Evolutionary conservation across 2,888 invertebrate genomes (phyloP).

Genomic region (Meteorus cinctellus): DNA sequence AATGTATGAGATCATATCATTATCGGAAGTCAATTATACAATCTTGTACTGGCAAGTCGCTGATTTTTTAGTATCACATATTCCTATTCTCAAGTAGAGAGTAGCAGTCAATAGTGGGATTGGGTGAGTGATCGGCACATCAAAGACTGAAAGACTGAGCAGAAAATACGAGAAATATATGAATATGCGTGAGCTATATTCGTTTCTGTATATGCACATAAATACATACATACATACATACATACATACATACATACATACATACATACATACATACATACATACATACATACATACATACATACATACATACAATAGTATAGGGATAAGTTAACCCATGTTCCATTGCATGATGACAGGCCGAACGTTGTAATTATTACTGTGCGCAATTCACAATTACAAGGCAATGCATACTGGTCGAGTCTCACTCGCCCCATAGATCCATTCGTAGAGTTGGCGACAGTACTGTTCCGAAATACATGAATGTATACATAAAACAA

Average conservation of each 20-base stretch:
- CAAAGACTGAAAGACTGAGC: too few relatives aligned
- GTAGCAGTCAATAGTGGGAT: too few relatives aligned
- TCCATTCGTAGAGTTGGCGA: slow-evolving; percentile 45
- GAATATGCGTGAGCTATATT: slow-evolving; percentile 55
- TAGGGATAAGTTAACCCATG: slow-evolving; percentile 58
- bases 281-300: background rate
- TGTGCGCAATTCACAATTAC: slow-evolving; percentile 72
- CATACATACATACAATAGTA: slow-evolving; percentile 17
- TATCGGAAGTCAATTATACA: too few relatives aligned
- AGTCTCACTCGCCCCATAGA: background rate
- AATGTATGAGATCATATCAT: too few relatives aligned
- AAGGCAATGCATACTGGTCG: slow-evolving; percentile 62
- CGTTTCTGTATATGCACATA: slow-evolving; percentile 49
- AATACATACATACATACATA: background rate
- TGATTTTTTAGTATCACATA: too few relatives aligned
- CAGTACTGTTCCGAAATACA: slow-evolving; percentile 39
- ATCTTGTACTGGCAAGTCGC: too few relatives aligned
- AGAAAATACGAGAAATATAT: background rate
- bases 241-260: background rate
- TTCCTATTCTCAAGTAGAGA: too few relatives aligned
- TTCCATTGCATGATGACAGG: slow-evolving; percentile 70
- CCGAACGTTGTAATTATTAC: slow-evolving; percentile 71
- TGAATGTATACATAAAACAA: background rate
- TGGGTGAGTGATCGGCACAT: too few relatives aligned
- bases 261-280: background rate